Percentiles rank a stretch among this genome's conserved stretches.
Evolutionary conservation across 2,797 vertebrate species (phyloP).

Genomic region (Trematomus bernacchii): DNA sequence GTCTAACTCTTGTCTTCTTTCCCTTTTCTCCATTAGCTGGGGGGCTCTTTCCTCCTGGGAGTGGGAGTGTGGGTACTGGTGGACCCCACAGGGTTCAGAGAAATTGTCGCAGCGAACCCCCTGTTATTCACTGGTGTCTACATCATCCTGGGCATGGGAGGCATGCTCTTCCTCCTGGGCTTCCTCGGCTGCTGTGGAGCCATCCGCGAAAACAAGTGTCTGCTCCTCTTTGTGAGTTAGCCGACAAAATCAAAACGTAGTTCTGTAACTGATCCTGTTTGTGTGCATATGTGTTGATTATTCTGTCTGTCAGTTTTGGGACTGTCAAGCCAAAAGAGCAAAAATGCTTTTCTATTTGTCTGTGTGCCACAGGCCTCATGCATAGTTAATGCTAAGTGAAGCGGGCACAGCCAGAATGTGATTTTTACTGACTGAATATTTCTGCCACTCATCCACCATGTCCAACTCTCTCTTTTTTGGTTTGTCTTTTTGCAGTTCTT

Average conservation of each 20-base stretch:
- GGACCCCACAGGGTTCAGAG: conserved; percentile 95
- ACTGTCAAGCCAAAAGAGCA: conserved; percentile 36
- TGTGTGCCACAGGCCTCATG: conserved; percentile 48
- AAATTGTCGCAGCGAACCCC: conserved; percentile 94
- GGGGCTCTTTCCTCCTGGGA: conserved; percentile 94
- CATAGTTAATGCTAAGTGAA: conserved; percentile 74
- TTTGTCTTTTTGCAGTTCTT: conserved; percentile 89
- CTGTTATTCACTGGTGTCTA: conserved; percentile 94
- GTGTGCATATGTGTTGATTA: conserved; percentile 47
- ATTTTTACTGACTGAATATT: conserved; percentile 56
- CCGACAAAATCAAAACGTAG: conserved; percentile 43
- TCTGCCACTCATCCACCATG: conserved; percentile 39
- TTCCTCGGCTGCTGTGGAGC: conserved; percentile 97
- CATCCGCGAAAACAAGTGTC: conserved; percentile 96
- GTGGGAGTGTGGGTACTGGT: conserved; percentile 96
- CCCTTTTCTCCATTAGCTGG: conserved; percentile 84
- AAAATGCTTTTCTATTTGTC: conserved; percentile 56
- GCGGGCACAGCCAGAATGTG: conserved; percentile 40
- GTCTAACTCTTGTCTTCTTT: conserved; percentile 42
- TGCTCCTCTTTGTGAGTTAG: conserved; percentile 94
- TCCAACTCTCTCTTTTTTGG: conserved; percentile 5
- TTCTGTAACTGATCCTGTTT: conserved; percentile 48
- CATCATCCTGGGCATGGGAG: conserved; percentile 94
- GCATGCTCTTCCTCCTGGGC: conserved; percentile 95
- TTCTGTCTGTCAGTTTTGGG: conserved; percentile 47